Evolutionary conservation across 2,797 vertebrate species (phyloP), one percentile per base, ranked within the genome.

Genomic region (Poecile montanus): DNA sequence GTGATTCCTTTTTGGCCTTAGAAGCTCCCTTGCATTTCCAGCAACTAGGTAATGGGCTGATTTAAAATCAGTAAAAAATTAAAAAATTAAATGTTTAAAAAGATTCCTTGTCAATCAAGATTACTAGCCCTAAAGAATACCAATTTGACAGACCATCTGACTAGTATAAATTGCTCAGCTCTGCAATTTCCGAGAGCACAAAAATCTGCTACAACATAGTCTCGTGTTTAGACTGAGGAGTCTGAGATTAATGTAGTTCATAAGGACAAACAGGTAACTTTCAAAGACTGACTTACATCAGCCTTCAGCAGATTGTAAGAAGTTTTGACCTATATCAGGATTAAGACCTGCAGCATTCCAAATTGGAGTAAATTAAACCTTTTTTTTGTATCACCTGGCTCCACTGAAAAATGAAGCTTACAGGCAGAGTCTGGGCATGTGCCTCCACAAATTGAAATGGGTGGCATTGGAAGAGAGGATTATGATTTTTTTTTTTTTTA

Each of bases 241-340:
- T 29, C 76, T 61, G 61, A 95, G 94, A 97, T 88, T 93, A 91
- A 94, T 95, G 90, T 57, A 71, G 62, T 68, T 95, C 91, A 91
- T 95, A 85, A 96, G 92, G 90, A 82, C 67, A 50, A 90, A 85
- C 38, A 76, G 77, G 51, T 83, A 80, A 72, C 74, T 83, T 94
- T 42, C 68, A 89, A 60, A 60, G 70, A 67, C 66, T 89, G 78
- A 85, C 53, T 92, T 87, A 47, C 36, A 83, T 58, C 14, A 92
- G 86, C 88, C 74, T 76, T 88, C 85, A 94, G 93, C 56, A 94
- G 71, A 57, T n/a, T 53, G 47, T 73, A 85, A 91, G 76, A 94
- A 86, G 67, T 78, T 95, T 95, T 89, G 65, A 92, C 82, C 74
- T 90, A 66, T 74, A 70, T 85, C 87, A 95, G 44, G 88, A 89